Base-by-base conservation (phyloP, 2,113 vertebrate genomes). In the Limnothrissa miodon region DNA sequence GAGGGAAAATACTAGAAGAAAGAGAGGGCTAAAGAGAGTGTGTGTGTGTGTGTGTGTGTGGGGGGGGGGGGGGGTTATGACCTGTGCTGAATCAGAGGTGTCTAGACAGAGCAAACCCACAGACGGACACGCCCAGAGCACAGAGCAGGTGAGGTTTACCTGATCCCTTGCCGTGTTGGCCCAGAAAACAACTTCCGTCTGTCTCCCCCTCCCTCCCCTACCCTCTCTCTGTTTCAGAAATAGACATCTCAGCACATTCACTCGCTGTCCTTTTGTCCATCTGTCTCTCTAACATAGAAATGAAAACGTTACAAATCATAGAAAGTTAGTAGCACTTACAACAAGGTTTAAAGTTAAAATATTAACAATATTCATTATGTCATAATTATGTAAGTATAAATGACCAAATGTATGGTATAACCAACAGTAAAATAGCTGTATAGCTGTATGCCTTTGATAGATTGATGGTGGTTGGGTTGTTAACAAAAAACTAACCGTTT, bases 101-200 rank as follows among this genome's bases (percentile, higher is more conserved):
- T 90, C 90, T 87, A 92, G 90, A 92, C 89, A 45, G 82, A 85
- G 85, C 85, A 88, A 88, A 92, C 86, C 86, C 78, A 39, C 80
- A 87, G 70, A 81, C 86, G 78, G 85, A 78, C 81, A 79, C 70
- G 84, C 46, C 83, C n/a, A 21, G 39, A 83, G 66, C 25, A 78
- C 83, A 84, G 87, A 85, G 85, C 86, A 90, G 89, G 88, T 88
- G 83, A 89, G 66, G 84, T 45, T 5, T 80, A 84, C 6, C 15
- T 83, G 85, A 83, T 87, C 84, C 80, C 81, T 82, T 81, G 17
- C 85, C 83, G 62, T 21, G 19, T 0, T 1, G 66, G 45, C 59
- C 48, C 53, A 44, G 87, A 82, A 87, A 44, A 70, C 29, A 33
- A 33, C 23, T 10, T 62, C 59, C n/a, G 25, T 8, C 59, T 6